Conservation (phyloP, 2,888 invertebrate species). For the Ephialtes manifestator region DNA sequence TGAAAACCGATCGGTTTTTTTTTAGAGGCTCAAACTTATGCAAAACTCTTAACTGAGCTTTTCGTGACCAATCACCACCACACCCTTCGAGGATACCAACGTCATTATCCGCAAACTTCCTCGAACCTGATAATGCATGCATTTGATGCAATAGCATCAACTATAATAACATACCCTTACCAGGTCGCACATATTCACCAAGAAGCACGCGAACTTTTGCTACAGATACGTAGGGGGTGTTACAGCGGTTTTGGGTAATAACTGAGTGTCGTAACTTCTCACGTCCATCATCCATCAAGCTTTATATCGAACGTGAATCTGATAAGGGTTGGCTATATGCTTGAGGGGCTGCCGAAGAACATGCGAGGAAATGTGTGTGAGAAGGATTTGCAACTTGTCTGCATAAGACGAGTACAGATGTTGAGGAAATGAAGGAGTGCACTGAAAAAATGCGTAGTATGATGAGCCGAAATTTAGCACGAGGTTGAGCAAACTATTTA, state of each 20-base stretch:
- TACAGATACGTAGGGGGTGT: not conserved
- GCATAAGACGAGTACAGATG: not conserved
- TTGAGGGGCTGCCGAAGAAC: slow-evolving; percentile 23
- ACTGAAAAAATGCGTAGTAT: not conserved
- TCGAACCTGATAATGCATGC: no score
- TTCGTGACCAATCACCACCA: no score
- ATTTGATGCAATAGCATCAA: not conserved
- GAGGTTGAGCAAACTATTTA: no score
- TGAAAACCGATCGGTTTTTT: no score
- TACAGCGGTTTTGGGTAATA: not conserved
- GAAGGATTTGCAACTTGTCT: not conserved
- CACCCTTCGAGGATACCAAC: no score
- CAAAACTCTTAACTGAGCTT: not conserved
- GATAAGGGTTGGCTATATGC: slow-evolving; percentile 36
- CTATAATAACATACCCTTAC: not conserved
- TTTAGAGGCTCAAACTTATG: no score
- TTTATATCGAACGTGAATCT: slow-evolving; percentile 37
- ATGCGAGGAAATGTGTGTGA: slow-evolving; percentile 27
- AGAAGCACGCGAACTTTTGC: slow-evolving; percentile 10
- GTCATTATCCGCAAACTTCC: no score
- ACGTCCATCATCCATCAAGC: slow-evolving; percentile 45
- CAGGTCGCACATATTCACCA: not conserved
- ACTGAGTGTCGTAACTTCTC: slow-evolving; percentile 21
- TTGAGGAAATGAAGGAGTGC: not conserved
- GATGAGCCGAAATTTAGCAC: no score